phyloP scores from a whole-genome alignment of 2,113 vertebrate species.

The Lagopus leucura region DNA sequence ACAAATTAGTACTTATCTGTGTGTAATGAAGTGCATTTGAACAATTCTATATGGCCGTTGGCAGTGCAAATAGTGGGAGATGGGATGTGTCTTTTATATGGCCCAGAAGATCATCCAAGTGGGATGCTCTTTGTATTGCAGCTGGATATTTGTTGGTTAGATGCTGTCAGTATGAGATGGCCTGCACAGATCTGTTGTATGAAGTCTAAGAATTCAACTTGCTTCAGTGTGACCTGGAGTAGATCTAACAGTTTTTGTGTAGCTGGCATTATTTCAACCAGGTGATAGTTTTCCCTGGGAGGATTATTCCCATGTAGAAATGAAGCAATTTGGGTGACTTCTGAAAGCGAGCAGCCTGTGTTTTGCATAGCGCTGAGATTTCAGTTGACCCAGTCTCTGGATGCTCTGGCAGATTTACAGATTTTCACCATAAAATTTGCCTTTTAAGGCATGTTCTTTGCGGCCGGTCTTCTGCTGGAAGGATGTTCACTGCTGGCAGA shows the following conservation, averaged over 20 bases:
- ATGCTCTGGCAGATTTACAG: conserved; percentile 41
- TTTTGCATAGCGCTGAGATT: conserved; percentile 73
- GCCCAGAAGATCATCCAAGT: neutral
- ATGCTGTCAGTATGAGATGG: neutral
- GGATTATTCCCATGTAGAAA: conserved; percentile 28
- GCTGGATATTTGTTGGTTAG: neutral
- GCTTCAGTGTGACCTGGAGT: neutral
- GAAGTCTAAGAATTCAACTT: neutral
- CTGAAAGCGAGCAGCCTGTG: neutral
- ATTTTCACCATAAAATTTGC: neutral
- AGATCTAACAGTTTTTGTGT: neutral
- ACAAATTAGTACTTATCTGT: neutral
- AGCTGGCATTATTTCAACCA: conserved; percentile 17
- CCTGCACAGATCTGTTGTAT: neutral
- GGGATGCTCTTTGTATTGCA: neutral
- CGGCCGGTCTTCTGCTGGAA: neutral
- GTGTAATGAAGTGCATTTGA: neutral
- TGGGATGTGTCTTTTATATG: neutral
- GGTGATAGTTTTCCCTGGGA: neutral
- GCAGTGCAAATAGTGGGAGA: neutral
- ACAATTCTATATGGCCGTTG: neutral
- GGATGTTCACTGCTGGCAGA: conserved; percentile 6
- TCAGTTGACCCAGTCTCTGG: conserved; percentile 49
- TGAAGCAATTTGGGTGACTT: conserved; percentile 55
- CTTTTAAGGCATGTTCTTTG: neutral